Evolutionary conservation across 2,797 vertebrate species (phyloP), one percentile per base, ranked within the genome.

Genomic region (Tiaroga cobitis): DNA sequence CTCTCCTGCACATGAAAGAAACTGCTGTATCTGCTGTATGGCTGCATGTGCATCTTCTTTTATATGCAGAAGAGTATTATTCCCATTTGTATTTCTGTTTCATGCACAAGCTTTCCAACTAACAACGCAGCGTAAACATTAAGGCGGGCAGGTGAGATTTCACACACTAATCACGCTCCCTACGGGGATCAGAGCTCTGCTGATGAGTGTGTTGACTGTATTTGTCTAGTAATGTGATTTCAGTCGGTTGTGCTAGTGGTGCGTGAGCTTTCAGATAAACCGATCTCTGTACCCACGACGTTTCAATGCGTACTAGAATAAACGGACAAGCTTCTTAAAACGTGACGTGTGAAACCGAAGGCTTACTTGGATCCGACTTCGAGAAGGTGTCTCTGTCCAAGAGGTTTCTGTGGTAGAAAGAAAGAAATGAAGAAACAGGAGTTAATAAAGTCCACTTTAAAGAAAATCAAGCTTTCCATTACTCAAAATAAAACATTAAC

Each of bases 331-430:
- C 59, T 24, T 51, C 67, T 68, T 67, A 21, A 34, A 41, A 46
- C 32, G 75, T 61, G 32, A 78, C 18, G 32, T 67, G 49, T 32
- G 19, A 70, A 2, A 51, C 39, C 43, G 43, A 86, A 43, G 68
- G 32, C 95, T 97, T 97, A 99, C 98, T 97, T 76, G 98, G 98
- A 93, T 99, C 98, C 63, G 98, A 99, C 92, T 99, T 99, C 92
- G 98, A 99, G 95, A 99, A 99, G 0, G 98, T 99, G 93, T 99
- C 98, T 96, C 97, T 96, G 93, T 99, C 98, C 94, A 99, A 95
- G 90, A 99, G 96, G 93, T 98, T 98, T 94, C 98, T 99, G 94
- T 90, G 46, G 56, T 16, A 93, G 92, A 93, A 90, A 89, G 87
- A 93, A 89, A 89, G 46, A 89, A 87, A n/a, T 68, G 87, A 63